phyloP scores from a whole-genome alignment of 2,888 invertebrate species.

The Chymomyza fuscimana region DNA sequence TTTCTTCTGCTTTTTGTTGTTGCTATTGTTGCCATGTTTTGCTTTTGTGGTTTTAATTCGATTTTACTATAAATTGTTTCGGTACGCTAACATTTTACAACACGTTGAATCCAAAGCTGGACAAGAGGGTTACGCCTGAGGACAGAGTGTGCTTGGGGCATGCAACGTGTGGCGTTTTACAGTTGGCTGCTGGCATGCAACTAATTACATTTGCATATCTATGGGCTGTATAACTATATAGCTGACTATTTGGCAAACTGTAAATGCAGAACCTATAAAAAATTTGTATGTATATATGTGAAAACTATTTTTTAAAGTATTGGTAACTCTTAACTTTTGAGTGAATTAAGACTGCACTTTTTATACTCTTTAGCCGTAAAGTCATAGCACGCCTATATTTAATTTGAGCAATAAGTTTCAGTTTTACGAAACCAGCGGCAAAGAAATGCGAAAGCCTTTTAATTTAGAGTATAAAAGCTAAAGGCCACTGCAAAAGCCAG shows the following conservation, averaged over 20 bases:
- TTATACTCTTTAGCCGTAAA: background rate
- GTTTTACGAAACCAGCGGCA: no score
- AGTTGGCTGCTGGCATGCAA: constrained; percentile 72
- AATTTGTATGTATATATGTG: background rate
- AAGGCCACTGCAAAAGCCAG: no score
- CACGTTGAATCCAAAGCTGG: constrained; percentile 18
- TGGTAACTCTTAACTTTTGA: background rate
- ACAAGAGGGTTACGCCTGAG: no score
- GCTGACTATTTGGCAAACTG: background rate
- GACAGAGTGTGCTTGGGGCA: constrained; percentile 17
- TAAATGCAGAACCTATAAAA: background rate
- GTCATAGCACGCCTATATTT: no score
- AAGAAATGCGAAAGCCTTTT: no score
- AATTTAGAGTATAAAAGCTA: no score
- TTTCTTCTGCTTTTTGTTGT: constrained; percentile 24
- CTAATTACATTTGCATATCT: constrained; percentile 79
- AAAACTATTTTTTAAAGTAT: background rate
- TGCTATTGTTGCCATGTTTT: constrained; percentile 61
- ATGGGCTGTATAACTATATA: constrained; percentile 35
- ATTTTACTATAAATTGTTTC: constrained; percentile 77
- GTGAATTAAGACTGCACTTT: background rate
- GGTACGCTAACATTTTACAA: constrained; percentile 72
- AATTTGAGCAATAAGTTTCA: no score
- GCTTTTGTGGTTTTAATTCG: constrained; percentile 76
- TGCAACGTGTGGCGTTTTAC: constrained; percentile 51